Conservation (phyloP, 1,140 invertebrate genomes). For the Lucilia sericata region DNA sequence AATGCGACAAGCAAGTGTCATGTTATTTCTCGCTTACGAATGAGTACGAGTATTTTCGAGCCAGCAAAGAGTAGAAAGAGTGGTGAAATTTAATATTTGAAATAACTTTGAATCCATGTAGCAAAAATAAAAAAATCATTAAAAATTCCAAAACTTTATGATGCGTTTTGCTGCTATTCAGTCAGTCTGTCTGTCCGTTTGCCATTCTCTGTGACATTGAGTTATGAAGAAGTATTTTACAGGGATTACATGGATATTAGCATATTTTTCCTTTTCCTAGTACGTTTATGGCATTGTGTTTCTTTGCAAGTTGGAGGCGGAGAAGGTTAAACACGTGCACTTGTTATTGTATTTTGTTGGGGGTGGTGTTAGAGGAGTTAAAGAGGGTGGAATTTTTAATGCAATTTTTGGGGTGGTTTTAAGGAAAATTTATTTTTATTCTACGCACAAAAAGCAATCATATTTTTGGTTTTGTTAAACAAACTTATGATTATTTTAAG, state of each 20-base stretch:
- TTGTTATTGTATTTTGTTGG: neutral
- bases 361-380: neutral
- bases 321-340: neutral
- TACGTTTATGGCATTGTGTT: neutral
- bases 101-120: conserved; percentile 18
- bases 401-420: conserved; percentile 37
- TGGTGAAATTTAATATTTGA: conserved; percentile 38
- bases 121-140: neutral
- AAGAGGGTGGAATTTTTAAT: conserved; percentile 41
- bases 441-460: neutral
- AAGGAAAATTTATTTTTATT: neutral
- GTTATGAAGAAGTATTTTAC: conserved; percentile 33
- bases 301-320: neutral
- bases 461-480: conserved; percentile 27
- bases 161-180: neutral
- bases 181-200: neutral
- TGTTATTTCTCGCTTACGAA: neutral
- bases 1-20: neutral
- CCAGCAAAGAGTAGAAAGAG: neutral
- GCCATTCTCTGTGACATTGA: conserved; percentile 22
- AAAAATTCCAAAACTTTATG: conserved; percentile 26
- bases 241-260: conserved; percentile 42
- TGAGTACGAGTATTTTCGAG: too few species aligned
- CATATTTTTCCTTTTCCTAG: conserved; percentile 12
- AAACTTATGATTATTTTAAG: conserved; percentile 26